Conservation (phyloP, 2,797 vertebrate species). For the Gambusia yucatana region DNA sequence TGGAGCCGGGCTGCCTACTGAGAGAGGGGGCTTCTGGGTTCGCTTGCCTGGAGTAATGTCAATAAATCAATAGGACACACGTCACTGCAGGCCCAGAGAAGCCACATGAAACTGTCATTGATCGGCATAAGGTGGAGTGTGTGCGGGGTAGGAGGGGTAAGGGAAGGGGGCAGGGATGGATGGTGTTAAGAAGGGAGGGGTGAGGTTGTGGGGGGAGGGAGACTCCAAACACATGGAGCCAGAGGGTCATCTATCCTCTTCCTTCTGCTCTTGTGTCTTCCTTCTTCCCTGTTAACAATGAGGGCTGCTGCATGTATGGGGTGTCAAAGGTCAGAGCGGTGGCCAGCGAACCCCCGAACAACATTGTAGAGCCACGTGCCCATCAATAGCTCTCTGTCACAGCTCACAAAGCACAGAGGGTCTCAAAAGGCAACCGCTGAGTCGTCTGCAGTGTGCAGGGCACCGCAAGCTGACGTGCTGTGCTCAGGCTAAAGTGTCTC, state of each 20-base stretch:
- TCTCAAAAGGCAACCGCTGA: slow-evolving; percentile 47
- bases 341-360: slow-evolving; percentile 67
- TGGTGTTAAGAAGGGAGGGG: slow-evolving; percentile 60
- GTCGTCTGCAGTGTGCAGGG: slow-evolving; percentile 35
- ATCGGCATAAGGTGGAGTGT: slow-evolving; percentile 77
- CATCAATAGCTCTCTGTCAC: slow-evolving; percentile 74
- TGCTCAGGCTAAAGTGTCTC: slow-evolving; percentile 35
- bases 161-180: slow-evolving; percentile 47
- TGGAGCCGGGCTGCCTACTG: slow-evolving; percentile 81
- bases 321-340: slow-evolving; percentile 76
- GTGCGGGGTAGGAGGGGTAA: slow-evolving; percentile 32
- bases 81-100: slow-evolving; percentile 85
- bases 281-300: slow-evolving; percentile 58
- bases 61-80: slow-evolving; percentile 88
- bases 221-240: slow-evolving; percentile 52
- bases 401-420: slow-evolving; percentile 70
- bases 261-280: slow-evolving; percentile 40
- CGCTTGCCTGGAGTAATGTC: slow-evolving; percentile 81
- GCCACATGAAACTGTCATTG: slow-evolving; percentile 88
- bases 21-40: slow-evolving; percentile 76
- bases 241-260: slow-evolving; percentile 58
- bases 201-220: slow-evolving; percentile 61
- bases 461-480: slow-evolving; percentile 38
- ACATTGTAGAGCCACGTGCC: slow-evolving; percentile 71
- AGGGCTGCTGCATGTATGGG: slow-evolving; percentile 45